A percentile compares a stretch with the other conserved stretches of the same genome.
These are phyloP conservation scores for Drosophila maculinotata DNA, from an alignment of 2,888 invertebrate species.

Conservation along the genomic window DNA sequence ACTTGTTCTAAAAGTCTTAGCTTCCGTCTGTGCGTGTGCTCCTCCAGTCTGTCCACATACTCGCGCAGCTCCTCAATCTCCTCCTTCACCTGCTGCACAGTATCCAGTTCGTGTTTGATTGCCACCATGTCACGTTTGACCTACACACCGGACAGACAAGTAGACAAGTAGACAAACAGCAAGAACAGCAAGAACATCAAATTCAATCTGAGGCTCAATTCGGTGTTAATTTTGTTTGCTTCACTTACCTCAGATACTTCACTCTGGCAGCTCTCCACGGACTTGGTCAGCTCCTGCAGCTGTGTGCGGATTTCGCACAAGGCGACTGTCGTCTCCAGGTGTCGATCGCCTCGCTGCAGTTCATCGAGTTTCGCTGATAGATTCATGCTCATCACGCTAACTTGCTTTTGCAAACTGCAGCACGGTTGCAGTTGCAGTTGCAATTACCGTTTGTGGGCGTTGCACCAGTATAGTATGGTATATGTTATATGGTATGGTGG, in stretches of 20 bases:
- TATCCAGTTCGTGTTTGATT: conserved; percentile 96
- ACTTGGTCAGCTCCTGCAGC: conserved; percentile 96
- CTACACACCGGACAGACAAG: conserved; percentile 80
- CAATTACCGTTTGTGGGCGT: conserved; percentile 31
- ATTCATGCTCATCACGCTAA: conserved; percentile 99
- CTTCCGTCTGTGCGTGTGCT: conserved; percentile 95
- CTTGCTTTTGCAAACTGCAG: conserved; percentile 97
- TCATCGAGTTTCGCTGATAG: conserved; percentile 97
- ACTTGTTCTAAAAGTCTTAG: conserved; percentile 97
- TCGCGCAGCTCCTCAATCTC: conserved; percentile 96
- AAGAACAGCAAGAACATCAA: conserved; percentile 1
- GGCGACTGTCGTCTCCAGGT: conserved; percentile 96
- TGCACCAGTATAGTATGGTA: conserved; percentile 2
- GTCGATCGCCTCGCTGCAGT: conserved; percentile 95
- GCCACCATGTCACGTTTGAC: conserved; percentile 97
- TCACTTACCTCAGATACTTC: conserved; percentile 92
- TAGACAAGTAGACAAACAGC: not conserved
- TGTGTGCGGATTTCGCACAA: conserved; percentile 97
- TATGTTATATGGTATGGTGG: no score
- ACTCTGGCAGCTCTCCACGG: conserved; percentile 97
- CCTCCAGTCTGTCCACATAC: conserved; percentile 96
- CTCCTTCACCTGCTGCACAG: conserved; percentile 97
- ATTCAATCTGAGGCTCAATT: conserved; percentile 14
- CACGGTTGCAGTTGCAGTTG: conserved; percentile 14
- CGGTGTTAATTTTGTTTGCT: conserved; percentile 15